Evolutionary conservation across 1,140 invertebrate genomes (phyloP).

Genomic region (Proales similis): DNA sequence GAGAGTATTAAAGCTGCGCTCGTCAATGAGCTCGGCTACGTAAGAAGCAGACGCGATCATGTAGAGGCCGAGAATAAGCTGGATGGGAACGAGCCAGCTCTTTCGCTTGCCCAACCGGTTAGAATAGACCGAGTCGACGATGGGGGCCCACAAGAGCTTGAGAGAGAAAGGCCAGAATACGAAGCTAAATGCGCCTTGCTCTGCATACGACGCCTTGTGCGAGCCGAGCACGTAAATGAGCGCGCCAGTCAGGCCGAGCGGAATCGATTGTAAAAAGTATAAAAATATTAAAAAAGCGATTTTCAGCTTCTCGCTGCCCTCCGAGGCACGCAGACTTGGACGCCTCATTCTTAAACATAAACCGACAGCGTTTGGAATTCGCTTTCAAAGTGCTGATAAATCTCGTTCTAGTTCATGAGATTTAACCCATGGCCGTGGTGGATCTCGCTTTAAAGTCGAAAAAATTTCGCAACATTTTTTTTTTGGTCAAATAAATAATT

Average conservation of each 20-base stretch:
- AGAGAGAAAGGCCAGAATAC: constrained; percentile 91
- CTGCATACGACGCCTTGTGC: constrained; percentile 7
- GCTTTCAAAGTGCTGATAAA: no score
- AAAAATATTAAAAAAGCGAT: constrained; percentile 74
- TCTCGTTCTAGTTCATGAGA: no score
- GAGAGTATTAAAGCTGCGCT: neutral
- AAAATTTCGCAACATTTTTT: no score
- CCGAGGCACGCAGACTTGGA: no score
- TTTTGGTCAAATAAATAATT: no score
- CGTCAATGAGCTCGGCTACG: constrained; percentile 51
- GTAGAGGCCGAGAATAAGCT: constrained; percentile 58
- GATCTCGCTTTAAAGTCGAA: no score
- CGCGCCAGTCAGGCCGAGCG: constrained; percentile 79
- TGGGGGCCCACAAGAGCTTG: constrained; percentile 93
- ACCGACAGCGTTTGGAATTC: no score
- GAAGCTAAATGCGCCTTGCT: constrained; percentile 91
- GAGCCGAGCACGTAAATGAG: constrained; percentile 77
- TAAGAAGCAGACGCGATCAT: constrained; percentile 42
- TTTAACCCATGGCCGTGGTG: no score
- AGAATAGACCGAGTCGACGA: constrained; percentile 85
- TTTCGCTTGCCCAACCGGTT: constrained; percentile 79
- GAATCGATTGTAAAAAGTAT: constrained; percentile 84
- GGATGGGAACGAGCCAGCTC: constrained; percentile 90
- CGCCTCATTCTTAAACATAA: no score
- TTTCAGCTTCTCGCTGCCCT: no score